Conservation (phyloP, 2,888 invertebrate genomes). For the Callinectes sapidus region DNA sequence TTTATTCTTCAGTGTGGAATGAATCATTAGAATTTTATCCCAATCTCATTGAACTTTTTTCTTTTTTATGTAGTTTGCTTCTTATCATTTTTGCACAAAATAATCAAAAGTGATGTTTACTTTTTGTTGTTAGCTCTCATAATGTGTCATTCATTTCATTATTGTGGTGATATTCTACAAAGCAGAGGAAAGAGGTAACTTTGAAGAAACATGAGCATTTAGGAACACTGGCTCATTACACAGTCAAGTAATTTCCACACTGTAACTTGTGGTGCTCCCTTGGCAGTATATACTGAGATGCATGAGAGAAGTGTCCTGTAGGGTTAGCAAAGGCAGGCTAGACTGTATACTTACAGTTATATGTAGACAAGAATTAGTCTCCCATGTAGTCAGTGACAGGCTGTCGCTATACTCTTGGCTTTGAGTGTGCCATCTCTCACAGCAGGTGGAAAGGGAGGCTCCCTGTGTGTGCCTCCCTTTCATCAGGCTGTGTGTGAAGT, state of each 20-base stretch:
- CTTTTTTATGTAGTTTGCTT: background rate
- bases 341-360: background rate
- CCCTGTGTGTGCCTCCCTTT: background rate
- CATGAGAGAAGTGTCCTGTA: background rate
- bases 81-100: background rate
- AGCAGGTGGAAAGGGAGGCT: background rate
- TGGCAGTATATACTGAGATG: conserved; percentile 21
- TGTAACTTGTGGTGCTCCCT: conserved; percentile 19
- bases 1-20: background rate
- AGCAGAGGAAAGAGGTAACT: background rate
- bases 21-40: background rate
- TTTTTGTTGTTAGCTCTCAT: background rate
- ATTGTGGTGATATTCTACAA: background rate
- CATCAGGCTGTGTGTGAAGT: conserved; percentile 9
- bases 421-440: background rate
- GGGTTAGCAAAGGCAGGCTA: conserved; percentile 13
- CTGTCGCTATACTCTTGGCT: conserved; percentile 13
- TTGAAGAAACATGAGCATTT: background rate
- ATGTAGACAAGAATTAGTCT: background rate
- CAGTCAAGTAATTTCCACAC: background rate
- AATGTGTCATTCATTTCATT: background rate
- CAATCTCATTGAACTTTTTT: background rate
- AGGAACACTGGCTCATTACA: background rate
- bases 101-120: conserved; percentile 38
- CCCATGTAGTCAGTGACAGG: background rate